Conservation (phyloP, 2,888 invertebrate genomes). For the Microdon myrmicae region DNA sequence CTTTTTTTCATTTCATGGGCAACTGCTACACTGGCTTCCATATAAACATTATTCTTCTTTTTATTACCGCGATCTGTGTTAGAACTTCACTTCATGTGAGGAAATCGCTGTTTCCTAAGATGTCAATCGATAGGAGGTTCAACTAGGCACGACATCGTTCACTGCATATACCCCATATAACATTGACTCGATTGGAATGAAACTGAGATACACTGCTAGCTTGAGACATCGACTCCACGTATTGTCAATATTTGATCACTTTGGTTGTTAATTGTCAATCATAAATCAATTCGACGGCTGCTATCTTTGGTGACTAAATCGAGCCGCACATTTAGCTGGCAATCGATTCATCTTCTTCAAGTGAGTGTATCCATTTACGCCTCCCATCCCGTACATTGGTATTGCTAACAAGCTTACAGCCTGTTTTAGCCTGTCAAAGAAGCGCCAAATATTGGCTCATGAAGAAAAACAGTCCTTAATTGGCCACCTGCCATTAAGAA, state of each 20-base stretch:
- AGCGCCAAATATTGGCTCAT: conserved; percentile 17
- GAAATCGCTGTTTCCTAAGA: conserved; percentile 39
- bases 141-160: conserved; percentile 23
- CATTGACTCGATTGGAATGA: conserved; percentile 9
- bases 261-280: conserved; percentile 52
- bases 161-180: conserved; percentile 26
- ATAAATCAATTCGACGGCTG: conserved; percentile 48
- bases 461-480: conserved; percentile 33
- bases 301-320: conserved; percentile 42
- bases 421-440: conserved; percentile 16
- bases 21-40: conserved; percentile 24
- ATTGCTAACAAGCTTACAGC: conserved; percentile 7
- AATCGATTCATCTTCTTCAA: conserved; percentile 1
- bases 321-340: conserved; percentile 26
- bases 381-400: too few relatives aligned
- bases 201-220: conserved; percentile 15
- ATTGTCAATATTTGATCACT: conserved; percentile 48
- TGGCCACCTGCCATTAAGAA: conserved; percentile 34
- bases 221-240: background rate
- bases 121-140: conserved; percentile 22
- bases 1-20: conserved; percentile 30
- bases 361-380: too few relatives aligned
- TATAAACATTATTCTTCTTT: conserved; percentile 41
- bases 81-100: conserved; percentile 41
- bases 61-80: conserved; percentile 30